phyloP scores from a whole-genome alignment of 92 coral and sea anemone species.

The Palythoa caribaeorum region DNA sequence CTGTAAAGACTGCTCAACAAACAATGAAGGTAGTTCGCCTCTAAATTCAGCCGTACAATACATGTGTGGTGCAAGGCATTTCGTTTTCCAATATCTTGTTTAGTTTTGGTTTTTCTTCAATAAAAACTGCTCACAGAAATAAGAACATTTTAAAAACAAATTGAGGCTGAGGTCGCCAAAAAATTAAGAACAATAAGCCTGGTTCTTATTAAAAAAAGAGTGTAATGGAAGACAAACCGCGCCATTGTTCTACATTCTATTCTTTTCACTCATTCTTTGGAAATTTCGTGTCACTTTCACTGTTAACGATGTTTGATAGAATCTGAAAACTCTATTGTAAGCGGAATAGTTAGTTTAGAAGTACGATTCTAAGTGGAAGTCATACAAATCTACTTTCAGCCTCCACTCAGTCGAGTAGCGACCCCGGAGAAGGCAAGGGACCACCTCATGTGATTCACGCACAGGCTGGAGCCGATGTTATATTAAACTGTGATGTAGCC shows the following conservation, averaged over 20 bases:
- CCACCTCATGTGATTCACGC: conserved; percentile 61
- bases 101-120: too few species aligned
- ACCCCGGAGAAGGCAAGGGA: conserved; percentile 35
- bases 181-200: too few species aligned
- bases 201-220: not conserved
- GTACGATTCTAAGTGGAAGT: not conserved
- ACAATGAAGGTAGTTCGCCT: not conserved
- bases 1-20: not conserved
- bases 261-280: not conserved
- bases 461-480: conserved; percentile 81
- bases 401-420: conserved; percentile 11
- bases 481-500: conserved; percentile 69
- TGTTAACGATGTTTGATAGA: not conserved
- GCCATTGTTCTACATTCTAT: too few species aligned
- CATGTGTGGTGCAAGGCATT: too few species aligned
- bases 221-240: too few species aligned
- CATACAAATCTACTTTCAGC: not conserved
- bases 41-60: too few species aligned
- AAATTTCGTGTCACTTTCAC: conserved; percentile 5
- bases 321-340: not conserved
- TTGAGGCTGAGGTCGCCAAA: too few species aligned
- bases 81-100: too few species aligned
- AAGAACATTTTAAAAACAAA: too few species aligned
- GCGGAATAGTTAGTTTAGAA: not conserved
- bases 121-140: too few species aligned